phyloP scores from a whole-genome alignment of 2,797 vertebrate species.

The Sebastes kiyomatsui region DNA sequence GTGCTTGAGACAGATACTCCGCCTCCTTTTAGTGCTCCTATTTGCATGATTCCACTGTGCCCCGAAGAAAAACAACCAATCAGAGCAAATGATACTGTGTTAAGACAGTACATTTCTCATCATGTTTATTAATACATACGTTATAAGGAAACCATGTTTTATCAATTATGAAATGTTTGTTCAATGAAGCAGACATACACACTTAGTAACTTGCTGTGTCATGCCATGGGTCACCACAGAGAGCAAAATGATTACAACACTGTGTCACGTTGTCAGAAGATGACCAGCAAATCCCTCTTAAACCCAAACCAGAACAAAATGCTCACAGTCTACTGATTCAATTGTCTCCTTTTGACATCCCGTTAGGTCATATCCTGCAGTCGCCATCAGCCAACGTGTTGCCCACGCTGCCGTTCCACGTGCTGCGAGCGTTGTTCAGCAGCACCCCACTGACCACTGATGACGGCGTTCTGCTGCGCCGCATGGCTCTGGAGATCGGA shows the following conservation, averaged over 20 bases:
- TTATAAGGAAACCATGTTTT: neutral
- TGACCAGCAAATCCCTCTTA: neutral
- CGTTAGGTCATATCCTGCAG: conserved; percentile 95
- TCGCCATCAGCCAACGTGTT: conserved; percentile 97
- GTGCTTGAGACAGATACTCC: no score
- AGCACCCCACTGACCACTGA: conserved; percentile 94
- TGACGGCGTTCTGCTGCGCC: conserved; percentile 92
- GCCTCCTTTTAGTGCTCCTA: no score
- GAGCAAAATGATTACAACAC: neutral
- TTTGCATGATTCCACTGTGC: no score
- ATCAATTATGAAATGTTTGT: neutral
- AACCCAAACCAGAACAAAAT: neutral
- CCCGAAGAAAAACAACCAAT: no score
- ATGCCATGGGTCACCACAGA: neutral
- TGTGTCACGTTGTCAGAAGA: neutral
- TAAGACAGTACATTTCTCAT: neutral
- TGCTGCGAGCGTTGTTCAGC: conserved; percentile 93
- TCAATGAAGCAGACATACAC: neutral
- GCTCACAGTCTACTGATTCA: neutral
- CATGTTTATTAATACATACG: neutral
- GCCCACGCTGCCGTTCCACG: conserved; percentile 96
- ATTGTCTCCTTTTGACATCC: neutral
- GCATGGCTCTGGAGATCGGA: conserved; percentile 98
- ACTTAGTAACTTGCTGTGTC: neutral
- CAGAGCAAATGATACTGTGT: neutral